Evolutionary conservation across 2,888 invertebrate species (phyloP), one percentile per base, ranked within the genome.

Genomic region (Ophioninae sp.): DNA sequence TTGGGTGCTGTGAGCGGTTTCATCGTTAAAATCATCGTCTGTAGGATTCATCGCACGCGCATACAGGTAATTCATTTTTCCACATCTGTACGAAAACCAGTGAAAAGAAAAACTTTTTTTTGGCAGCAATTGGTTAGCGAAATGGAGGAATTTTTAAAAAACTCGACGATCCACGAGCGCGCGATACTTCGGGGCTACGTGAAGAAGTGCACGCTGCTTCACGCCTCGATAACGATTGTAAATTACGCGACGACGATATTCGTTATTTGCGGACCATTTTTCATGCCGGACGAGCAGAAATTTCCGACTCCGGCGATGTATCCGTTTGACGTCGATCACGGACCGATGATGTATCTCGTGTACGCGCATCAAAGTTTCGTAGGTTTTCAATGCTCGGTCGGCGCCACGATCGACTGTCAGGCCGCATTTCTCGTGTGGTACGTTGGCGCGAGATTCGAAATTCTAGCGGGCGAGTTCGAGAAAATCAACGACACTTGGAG

Each of bases 351-450:
- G 20, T 76, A 79, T 69, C 62, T 86, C 64, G 76, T 85, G 21
- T 86, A 87, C 39, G 20, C 69, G 0, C 86, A 87, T 44, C 86
- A 86, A 65, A 77, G 83, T 21, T 59, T 86, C 44, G 83, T 83
- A 10, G 84, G 80, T 0, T 77, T 84, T 73, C 79, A 83, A 39
- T 84, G 79, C 56, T 80, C 83, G 1, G 82, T 87, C 8, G 86
- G 85, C 17, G 85, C 87, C 20, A 83, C 86, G 10, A 72, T 87
- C 0, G 89, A 90, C 74, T 86, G 87, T 81, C 87, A 87, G 17
- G 80, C 86, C 6, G 88, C 87, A 7, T n/a, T 88, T 2, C 41
- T 88, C 0, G 61, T 90, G 30, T 90, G 88, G 89, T 90, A 87
- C 75, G 61, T 81, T 1, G 83, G 86, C 13, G 86, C 87, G 1